Conservation (phyloP, 2,113 vertebrate species). For the Thamnaconus septentrionalis region DNA sequence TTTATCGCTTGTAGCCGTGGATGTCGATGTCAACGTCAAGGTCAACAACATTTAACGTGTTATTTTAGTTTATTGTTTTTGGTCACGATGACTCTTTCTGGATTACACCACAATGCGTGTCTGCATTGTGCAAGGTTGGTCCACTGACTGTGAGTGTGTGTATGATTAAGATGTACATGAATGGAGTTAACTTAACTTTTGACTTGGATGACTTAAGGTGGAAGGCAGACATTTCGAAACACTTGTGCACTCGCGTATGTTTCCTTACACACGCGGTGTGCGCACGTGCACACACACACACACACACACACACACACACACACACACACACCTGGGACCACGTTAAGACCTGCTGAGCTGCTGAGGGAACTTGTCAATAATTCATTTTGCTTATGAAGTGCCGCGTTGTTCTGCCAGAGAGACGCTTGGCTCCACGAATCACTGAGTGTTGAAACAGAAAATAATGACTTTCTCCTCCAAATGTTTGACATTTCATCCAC, state of each 20-base stretch:
- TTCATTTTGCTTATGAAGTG: conserved; percentile 14
- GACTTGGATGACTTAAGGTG: too few species aligned
- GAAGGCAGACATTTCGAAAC: conserved; percentile 5
- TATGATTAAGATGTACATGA: too few species aligned
- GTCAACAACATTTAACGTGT: too few species aligned
- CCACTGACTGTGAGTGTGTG: background rate
- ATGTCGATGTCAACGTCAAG: too few species aligned
- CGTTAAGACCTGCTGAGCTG: conserved; percentile 15
- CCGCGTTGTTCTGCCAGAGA: conserved; percentile 9
- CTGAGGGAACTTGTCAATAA: conserved; percentile 24
- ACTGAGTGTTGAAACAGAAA: background rate
- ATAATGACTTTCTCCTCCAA: background rate
- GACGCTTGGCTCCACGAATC: background rate
- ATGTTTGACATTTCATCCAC: background rate
- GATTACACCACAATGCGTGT: too few species aligned
- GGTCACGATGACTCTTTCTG: too few species aligned
- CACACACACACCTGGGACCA: background rate
- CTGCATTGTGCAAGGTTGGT: conserved; percentile 3
- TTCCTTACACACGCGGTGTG: background rate
- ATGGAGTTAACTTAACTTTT: too few species aligned
- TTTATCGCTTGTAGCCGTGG: too few species aligned
- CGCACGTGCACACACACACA: background rate
- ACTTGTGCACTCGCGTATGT: background rate
- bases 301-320: background rate
- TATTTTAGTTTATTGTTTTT: too few species aligned